phyloP scores from a whole-genome alignment of 2,113 vertebrate genomes.

The Dicerorhinus sumatrensis region DNA sequence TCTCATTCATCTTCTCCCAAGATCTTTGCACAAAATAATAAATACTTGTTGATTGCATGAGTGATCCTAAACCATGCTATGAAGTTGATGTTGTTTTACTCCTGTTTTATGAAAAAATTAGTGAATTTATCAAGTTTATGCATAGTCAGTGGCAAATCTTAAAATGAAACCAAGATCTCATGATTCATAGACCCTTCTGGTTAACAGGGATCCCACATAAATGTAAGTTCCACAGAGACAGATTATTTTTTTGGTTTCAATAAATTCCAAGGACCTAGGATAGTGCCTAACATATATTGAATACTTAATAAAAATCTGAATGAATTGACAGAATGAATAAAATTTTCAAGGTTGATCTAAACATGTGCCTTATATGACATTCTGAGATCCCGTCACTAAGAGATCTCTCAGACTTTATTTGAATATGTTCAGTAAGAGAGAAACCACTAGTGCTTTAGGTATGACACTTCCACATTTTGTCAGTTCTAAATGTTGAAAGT shows the following conservation, averaged over 20 bases:
- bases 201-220: background rate
- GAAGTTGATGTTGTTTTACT: background rate
- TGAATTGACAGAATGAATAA: background rate
- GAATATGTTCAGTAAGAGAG: background rate
- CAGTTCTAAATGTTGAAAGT: conserved; percentile 34
- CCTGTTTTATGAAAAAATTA: background rate
- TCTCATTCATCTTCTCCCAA: background rate
- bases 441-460: background rate
- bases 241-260: background rate
- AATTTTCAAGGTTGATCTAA: background rate
- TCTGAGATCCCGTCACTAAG: background rate
- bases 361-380: background rate
- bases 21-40: background rate
- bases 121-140: background rate
- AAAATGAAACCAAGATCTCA: background rate
- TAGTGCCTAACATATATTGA: background rate
- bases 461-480: conserved; percentile 21
- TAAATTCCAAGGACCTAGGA: background rate
- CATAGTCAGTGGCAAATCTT: background rate
- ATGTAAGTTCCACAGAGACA: background rate
- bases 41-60: background rate
- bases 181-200: background rate
- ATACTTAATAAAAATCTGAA: background rate
- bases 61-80: background rate
- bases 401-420: background rate